Base-by-base conservation (phyloP, 2,797 vertebrate genomes). In the Peromyscus eremicus region DNA sequence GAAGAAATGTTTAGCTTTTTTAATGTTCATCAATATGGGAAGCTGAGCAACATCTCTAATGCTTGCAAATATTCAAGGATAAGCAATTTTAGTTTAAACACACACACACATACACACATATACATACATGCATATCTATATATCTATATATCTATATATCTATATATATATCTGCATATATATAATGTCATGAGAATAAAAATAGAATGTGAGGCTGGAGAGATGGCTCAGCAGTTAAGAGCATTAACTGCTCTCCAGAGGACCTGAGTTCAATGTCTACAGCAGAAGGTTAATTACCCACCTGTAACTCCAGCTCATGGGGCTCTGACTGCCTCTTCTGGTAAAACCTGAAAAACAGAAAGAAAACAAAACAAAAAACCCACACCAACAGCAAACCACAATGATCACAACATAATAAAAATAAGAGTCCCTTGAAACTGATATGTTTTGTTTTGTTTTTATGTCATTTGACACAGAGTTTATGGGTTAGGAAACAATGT, bases 1-100 rank as follows among this genome's bases (percentile, higher is more conserved):
- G n/a, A 84, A 88, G 5, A 1, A 81, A 55, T 89, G 66, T 32
- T 62, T 43, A 89, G 43, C 93, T 34, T 68, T 70, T 77, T 71
- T 46, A 46, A 60, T 32, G 32, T 75, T 23, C 46, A 87, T 7
- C 25, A 71, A 40, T 37, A 96, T 73, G 55, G 75, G 87, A 86
- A 94, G 19, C 12, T 84, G 52, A 93, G 4, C 7, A 62, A 60
- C 11, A 73, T 37, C 6, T 3, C 81, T 93, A 92, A 89, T 62
- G 6, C 4, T 93, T 94, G 57, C 17, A 83, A 92, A n/a, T 93
- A 84, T 81, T 96, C 79, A 86, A 86, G 14, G 29, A 34, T 6
- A 66, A 60, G 73, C 0, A 91, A 43, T 76, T 95, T 86, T 57
- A 92, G 5, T 75, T 91, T 91, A 49, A 88, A 82, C 17, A 68